A percentile compares a stretch with the other conserved stretches of the same genome.
phyloP scores from a whole-genome alignment of 2,113 vertebrate genomes.

The Stictonetta naevosa region DNA sequence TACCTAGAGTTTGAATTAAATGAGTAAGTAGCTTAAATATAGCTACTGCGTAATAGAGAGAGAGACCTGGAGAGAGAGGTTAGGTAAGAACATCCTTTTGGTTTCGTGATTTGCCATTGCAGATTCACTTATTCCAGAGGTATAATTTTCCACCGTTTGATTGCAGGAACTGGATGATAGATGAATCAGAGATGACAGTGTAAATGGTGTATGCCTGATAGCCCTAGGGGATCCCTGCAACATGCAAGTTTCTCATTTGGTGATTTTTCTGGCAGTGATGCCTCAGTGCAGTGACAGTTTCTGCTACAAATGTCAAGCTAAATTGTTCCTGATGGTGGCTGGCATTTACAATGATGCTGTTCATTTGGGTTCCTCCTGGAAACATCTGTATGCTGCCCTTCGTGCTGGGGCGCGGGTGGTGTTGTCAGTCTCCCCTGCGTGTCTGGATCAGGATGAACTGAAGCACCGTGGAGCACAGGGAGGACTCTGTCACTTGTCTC shows the following conservation, averaged over 20 bases:
- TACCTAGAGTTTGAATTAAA: neutral
- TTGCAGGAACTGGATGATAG: neutral
- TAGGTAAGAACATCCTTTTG: neutral
- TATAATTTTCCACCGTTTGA: neutral
- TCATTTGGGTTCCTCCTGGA: slow-evolving; percentile 24
- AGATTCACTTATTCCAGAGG: slow-evolving; percentile 35
- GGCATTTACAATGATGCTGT: slow-evolving; percentile 40
- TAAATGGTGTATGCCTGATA: slow-evolving; percentile 36
- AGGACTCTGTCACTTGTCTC: neutral
- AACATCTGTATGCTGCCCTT: neutral
- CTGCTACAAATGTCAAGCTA: slow-evolving; percentile 43
- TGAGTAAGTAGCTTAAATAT: neutral
- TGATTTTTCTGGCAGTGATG: slow-evolving; percentile 56
- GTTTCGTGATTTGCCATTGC: neutral
- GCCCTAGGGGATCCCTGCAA: slow-evolving; percentile 32
- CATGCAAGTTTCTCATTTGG: slow-evolving; percentile 34
- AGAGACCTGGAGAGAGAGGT: neutral
- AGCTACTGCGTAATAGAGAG: neutral
- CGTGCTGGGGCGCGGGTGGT: neutral
- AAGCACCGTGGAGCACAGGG: neutral
- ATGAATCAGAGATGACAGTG: slow-evolving; percentile 42
- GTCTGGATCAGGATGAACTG: neutral
- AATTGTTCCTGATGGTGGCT: slow-evolving; percentile 52
- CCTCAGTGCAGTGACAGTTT: slow-evolving; percentile 37
- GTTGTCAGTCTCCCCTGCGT: neutral